These are phyloP conservation scores for Neolamprologus sp. DNA, from an alignment of 2,113 vertebrate genomes.

Conservation along the genomic window DNA sequence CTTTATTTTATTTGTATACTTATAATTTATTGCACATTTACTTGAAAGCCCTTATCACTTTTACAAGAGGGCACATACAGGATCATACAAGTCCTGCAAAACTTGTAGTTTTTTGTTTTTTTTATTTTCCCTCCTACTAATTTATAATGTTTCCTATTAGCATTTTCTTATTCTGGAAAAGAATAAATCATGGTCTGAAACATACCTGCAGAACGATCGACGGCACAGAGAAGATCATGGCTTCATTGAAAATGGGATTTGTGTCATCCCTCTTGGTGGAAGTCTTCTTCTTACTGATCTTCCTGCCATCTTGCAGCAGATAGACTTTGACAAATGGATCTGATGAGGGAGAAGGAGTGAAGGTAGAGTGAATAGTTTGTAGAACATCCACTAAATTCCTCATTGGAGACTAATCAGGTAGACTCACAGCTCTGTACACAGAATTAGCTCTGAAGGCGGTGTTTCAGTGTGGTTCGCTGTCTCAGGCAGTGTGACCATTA, in stretches of 20 bases:
- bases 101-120: rapidly evolving
- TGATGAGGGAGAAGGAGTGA: conserved; percentile 21
- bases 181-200: background rate
- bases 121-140: background rate
- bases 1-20: background rate
- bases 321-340: conserved; percentile 98
- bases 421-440: background rate
- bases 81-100: background rate
- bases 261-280: conserved; percentile 89
- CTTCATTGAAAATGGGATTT: conserved; percentile 96
- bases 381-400: background rate
- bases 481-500: background rate
- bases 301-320: conserved; percentile 92
- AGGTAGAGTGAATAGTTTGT: background rate
- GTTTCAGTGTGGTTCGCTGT: background rate
- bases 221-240: conserved; percentile 98
- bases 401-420: background rate
- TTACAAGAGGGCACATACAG: background rate
- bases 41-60: background rate
- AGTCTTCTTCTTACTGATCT: conserved; percentile 99
- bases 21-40: background rate
- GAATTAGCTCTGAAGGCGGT: background rate
- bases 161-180: background rate
- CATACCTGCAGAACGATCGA: conserved; percentile 89
- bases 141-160: background rate